Evolutionary conservation across 2,113 vertebrate species (phyloP).

Genomic region (Hippolais icterina): DNA sequence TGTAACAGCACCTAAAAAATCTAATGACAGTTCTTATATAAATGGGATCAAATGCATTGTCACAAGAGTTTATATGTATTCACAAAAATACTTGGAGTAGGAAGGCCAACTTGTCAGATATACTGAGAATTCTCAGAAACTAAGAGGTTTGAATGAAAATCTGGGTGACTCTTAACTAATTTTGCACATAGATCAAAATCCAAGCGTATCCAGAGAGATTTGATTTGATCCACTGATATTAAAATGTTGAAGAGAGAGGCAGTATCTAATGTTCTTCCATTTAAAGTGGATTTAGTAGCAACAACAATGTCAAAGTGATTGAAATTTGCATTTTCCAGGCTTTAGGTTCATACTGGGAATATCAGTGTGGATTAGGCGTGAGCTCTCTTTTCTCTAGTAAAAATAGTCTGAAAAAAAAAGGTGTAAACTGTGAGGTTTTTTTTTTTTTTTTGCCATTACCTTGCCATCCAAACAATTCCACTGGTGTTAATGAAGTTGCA

Average conservation of each 20-base stretch:
- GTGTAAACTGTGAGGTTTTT: not conserved
- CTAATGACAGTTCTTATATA: not conserved
- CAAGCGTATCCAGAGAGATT: constrained; percentile 30
- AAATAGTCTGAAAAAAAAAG: not conserved
- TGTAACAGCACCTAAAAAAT: not conserved
- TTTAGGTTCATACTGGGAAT: constrained; percentile 21
- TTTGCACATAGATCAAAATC: constrained; percentile 25
- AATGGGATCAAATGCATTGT: constrained; percentile 17
- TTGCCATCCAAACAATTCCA: not conserved
- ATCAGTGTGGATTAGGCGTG: not conserved
- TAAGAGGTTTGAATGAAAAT: not conserved
- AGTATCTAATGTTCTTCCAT: not conserved
- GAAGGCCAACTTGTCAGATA: constrained; percentile 28
- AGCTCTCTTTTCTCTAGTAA: not conserved
- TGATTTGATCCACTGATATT: constrained; percentile 50
- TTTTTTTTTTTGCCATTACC: constrained; percentile 7
- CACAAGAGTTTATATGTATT: constrained; percentile 26
- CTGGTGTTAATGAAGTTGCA: constrained; percentile 34
- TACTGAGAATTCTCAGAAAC: constrained; percentile 12
- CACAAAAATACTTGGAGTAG: constrained; percentile 43
- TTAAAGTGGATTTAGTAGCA: constrained; percentile 20
- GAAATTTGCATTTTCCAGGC: constrained; percentile 41
- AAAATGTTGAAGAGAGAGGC: constrained; percentile 14
- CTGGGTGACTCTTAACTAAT: not conserved
- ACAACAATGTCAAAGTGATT: constrained; percentile 34